Evolutionary conservation across 2,888 invertebrate species (phyloP), one percentile per base, ranked within the genome.

Genomic region (Odontocerum albicorne): DNA sequence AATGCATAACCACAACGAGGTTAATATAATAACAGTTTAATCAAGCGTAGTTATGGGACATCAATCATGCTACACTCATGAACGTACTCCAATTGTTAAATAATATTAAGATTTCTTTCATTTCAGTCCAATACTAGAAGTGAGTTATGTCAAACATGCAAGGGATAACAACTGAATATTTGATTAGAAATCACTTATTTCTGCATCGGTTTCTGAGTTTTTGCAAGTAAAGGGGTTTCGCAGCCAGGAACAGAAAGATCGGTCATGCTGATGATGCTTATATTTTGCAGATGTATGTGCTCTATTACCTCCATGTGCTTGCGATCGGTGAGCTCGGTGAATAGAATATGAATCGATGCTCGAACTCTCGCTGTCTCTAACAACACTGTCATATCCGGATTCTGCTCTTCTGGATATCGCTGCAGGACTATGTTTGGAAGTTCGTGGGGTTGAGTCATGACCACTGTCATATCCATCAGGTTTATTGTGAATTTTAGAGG

Each of bases 331-430:
- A 73, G 39, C 52, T 39, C 75, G 69, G 17, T 77, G 67, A 4
- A 78, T 77, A 3, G 77, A 77, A 49, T 77, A 79, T 0, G 93
- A 93, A 62, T 90, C 91, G 63, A 91, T 84, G 55, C 90, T 92
- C 16, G 92, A 92, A 59, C 90, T 92, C 67, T 94, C 93, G 63
- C 90, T 89, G 70, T 93, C 93, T 58, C 93, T 78, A 7, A 92
- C 87, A 62, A 94, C 90, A 65, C 92, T 93, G 67, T 95, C 95
- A 66, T 94, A 95, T 1, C 95, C 95, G 66, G 91, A 92, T 68
- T 93, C 92, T 2, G 92, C 90, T 45, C 90, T 80, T 62, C 90
- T 75, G 1, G 89, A 90, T 2, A 90, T 85, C 0, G 88, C 89
- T 0, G 86, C 86, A 0, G 87, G 86, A 62, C 90, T 90, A 62